Evolutionary conservation across 1,140 invertebrate genomes (phyloP).

Genomic region (Achroia grisella): DNA sequence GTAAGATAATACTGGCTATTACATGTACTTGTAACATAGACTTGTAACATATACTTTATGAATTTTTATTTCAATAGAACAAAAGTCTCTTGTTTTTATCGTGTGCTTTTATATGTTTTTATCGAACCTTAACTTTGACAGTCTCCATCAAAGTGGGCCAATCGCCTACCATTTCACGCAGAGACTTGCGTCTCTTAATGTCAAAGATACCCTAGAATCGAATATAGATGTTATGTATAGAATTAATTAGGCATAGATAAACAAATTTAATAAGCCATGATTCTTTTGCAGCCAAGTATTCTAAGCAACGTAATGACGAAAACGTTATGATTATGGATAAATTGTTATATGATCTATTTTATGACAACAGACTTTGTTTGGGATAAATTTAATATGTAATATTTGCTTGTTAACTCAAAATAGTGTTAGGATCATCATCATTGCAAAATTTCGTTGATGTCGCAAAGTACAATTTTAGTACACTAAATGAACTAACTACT

Average conservation of each 20-base stretch:
- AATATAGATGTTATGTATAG: slow-evolving; percentile 39
- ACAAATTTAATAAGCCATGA: neutral
- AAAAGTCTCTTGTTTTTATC: slow-evolving; percentile 29
- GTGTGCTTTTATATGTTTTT: slow-evolving; percentile 53
- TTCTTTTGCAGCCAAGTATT: neutral
- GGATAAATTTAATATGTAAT: too few relatives aligned
- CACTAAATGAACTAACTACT: too few relatives aligned
- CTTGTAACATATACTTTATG: neutral
- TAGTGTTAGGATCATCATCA: too few relatives aligned
- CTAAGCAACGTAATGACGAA: neutral
- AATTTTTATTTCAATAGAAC: slow-evolving; percentile 33
- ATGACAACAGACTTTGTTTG: too few relatives aligned
- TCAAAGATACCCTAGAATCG: slow-evolving; percentile 77
- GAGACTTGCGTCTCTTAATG: slow-evolving; percentile 77
- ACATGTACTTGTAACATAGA: too few relatives aligned
- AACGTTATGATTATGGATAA: neutral
- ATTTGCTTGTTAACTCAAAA: too few relatives aligned
- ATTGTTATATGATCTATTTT: too few relatives aligned
- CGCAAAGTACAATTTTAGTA: too few relatives aligned
- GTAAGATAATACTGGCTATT: too few relatives aligned
- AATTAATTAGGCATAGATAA: slow-evolving; percentile 2
- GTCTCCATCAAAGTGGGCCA: slow-evolving; percentile 77
- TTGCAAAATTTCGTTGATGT: too few relatives aligned
- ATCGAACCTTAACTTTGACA: slow-evolving; percentile 78
- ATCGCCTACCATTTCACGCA: slow-evolving; percentile 77